Conservation (phyloP, 1,140 invertebrate genomes). For the Ips typographus region DNA sequence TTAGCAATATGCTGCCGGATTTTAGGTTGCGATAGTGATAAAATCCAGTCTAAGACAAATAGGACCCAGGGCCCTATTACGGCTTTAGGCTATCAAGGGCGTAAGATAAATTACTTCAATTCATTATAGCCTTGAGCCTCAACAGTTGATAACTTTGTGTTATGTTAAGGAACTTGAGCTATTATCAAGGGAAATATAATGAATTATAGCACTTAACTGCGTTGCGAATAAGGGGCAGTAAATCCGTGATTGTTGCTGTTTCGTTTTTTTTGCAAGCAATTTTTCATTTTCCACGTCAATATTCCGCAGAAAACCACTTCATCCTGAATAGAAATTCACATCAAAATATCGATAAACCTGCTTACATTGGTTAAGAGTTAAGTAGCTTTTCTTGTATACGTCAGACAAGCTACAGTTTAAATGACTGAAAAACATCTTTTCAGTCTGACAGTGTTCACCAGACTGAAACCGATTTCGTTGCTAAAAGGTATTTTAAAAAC, state of each 20-base stretch:
- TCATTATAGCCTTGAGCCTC: constrained; percentile 13
- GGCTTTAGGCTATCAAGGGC: constrained; percentile 1
- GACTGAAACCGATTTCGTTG: no score
- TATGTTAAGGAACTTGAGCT: constrained; percentile 9
- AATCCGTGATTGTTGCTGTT: neutral
- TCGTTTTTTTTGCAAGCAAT: no score
- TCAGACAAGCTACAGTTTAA: no score
- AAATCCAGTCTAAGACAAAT: constrained; percentile 2
- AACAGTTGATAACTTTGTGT: constrained; percentile 10
- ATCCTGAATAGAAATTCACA: no score
- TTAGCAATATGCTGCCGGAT: neutral
- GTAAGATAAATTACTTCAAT: constrained; percentile 6
- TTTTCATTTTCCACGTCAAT: no score
- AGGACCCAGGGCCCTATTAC: constrained; percentile 6
- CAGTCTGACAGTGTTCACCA: no score
- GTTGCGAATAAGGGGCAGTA: neutral
- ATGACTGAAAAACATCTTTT: no score
- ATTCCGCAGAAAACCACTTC: no score
- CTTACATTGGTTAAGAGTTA: no score
- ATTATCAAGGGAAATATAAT: constrained; percentile 9
- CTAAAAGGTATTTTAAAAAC: no score
- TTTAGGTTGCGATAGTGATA: neutral
- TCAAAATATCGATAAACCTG: no score
- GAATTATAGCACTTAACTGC: neutral
- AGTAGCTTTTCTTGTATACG: no score